phyloP scores from a whole-genome alignment of 2,888 invertebrate genomes.

The Leucophenga maculata region DNA sequence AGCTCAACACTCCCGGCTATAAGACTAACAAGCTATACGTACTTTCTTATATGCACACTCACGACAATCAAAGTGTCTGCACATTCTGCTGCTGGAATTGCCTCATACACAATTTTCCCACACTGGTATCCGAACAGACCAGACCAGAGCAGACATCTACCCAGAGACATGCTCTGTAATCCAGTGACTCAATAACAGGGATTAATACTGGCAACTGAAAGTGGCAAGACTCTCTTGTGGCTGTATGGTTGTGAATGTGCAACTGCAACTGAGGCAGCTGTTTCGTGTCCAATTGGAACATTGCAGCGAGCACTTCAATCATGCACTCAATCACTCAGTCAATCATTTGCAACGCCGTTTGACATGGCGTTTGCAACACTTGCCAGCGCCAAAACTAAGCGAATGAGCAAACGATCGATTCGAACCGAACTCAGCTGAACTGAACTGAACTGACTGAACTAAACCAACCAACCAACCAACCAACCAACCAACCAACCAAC shows the following conservation, averaged over 20 bases:
- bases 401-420: constrained; percentile 1
- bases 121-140: not conserved
- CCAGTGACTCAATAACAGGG: constrained; percentile 61
- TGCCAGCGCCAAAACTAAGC: constrained; percentile 12
- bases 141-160: constrained; percentile 31
- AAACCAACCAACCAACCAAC: constrained; percentile 11
- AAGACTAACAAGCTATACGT: too few relatives aligned
- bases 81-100: constrained; percentile 13
- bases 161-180: constrained; percentile 19
- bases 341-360: constrained; percentile 6
- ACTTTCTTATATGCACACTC: too few relatives aligned
- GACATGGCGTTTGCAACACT: constrained; percentile 12
- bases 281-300: constrained; percentile 47
- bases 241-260: constrained; percentile 30
- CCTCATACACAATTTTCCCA: constrained; percentile 12
- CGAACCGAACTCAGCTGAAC: too few relatives aligned
- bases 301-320: constrained; percentile 50
- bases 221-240: constrained; percentile 43
- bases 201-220: constrained; percentile 41
- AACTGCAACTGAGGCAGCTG: constrained; percentile 30
- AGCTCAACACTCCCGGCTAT: too few relatives aligned
- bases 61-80: constrained; percentile 14
- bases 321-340: constrained; percentile 52
- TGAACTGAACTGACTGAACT: too few relatives aligned
- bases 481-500: constrained; percentile 41